These are phyloP conservation scores for Oscheius onirici DNA, from an alignment of 2,888 invertebrate genomes.

Conservation along the genomic window DNA sequence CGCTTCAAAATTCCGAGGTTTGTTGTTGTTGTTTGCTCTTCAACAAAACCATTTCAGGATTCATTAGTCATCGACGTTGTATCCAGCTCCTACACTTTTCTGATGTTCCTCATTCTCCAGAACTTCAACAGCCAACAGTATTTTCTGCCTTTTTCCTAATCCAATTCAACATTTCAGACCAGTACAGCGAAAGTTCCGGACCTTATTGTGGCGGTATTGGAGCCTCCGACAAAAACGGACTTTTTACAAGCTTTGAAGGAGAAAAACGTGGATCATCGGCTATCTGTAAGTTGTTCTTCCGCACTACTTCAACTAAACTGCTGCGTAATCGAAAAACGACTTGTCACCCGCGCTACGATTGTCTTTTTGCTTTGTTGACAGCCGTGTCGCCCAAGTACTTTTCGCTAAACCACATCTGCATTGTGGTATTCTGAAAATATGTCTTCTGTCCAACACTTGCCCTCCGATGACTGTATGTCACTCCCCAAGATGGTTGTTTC, in stretches of 20 bases:
- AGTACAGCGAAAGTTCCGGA: neutral
- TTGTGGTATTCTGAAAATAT: too few species aligned
- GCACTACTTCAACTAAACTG: neutral
- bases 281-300: constrained; percentile 8
- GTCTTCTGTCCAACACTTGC: too few species aligned
- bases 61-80: too few species aligned
- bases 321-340: neutral
- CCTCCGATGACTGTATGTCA: neutral
- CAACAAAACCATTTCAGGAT: too few species aligned
- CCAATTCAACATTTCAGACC: neutral
- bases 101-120: neutral
- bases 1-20: too few species aligned
- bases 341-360: neutral
- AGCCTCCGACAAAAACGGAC: neutral
- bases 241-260: neutral
- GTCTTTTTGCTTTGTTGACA: neutral
- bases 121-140: too few species aligned
- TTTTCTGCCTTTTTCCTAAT: neutral
- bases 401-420: neutral
- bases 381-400: neutral
- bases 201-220: neutral
- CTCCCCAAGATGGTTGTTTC: neutral
- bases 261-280: neutral
- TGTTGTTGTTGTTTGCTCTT: too few species aligned
- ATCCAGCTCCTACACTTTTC: neutral